Evolutionary conservation across 2,113 vertebrate genomes (phyloP).

Genomic region (Odocoileus virginianus): DNA sequence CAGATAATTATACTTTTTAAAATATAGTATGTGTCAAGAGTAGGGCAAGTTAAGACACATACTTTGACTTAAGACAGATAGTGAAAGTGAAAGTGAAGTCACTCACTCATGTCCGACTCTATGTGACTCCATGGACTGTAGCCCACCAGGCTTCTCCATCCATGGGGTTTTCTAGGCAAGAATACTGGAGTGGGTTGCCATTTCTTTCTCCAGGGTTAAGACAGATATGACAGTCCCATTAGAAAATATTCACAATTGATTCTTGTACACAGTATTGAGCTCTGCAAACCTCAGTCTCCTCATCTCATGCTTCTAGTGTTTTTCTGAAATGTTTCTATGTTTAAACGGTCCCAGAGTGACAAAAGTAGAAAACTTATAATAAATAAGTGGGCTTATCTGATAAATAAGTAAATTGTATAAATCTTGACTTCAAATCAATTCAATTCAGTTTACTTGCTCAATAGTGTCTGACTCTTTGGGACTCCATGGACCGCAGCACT

Average conservation of each 20-base stretch:
- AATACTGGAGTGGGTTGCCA: too few relatives aligned
- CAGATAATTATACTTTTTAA: not conserved
- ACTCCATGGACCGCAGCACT: fast-evolving
- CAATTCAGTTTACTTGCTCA: not conserved
- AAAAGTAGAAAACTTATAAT: not conserved
- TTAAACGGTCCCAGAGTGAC: not conserved
- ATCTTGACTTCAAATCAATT: not conserved
- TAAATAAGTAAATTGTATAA: not conserved
- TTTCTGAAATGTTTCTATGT: not conserved
- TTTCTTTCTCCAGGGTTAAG: not conserved
- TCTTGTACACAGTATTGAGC: not conserved
- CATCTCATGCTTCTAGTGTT: too few relatives aligned
- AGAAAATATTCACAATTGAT: not conserved
- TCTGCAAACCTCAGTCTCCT: not conserved
- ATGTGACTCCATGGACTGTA: too few relatives aligned
- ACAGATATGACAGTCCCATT: not conserved
- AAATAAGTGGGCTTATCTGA: not conserved
- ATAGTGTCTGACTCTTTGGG: not conserved
- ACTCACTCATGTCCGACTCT: too few relatives aligned
- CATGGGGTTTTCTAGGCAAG: too few relatives aligned
- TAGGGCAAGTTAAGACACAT: not conserved
- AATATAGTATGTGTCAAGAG: not conserved
- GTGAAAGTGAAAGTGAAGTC: too few relatives aligned
- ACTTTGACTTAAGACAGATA: not conserved
- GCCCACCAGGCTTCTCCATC: too few relatives aligned